Conservation (phyloP, 1,140 invertebrate genomes). For the Holcopasites calliopsidis region DNA sequence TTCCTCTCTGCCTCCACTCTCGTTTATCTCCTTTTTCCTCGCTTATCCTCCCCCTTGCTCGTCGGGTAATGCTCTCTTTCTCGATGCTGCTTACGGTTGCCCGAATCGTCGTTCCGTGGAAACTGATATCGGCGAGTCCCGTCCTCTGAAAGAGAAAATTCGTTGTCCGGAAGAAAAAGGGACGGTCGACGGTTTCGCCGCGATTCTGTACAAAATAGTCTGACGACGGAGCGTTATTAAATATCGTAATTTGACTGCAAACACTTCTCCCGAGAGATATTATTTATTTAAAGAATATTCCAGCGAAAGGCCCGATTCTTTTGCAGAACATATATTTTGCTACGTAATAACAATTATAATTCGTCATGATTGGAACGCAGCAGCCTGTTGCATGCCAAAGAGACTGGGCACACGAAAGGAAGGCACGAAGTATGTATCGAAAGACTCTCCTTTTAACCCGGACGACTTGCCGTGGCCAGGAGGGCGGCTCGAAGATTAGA, state of each 20-base stretch:
- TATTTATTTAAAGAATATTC: too few species aligned
- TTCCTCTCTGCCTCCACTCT: conserved; percentile 42
- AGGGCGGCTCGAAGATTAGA: conserved; percentile 7
- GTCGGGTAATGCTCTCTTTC: conserved; percentile 31
- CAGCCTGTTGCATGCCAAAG: too few species aligned
- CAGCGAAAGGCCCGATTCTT: too few species aligned
- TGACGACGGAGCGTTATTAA: conserved; percentile 13
- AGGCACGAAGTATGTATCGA: too few species aligned
- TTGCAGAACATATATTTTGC: too few species aligned
- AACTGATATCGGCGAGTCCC: conserved; percentile 49
- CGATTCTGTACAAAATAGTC: conserved; percentile 15
- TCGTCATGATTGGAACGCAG: too few species aligned
- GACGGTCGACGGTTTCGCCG: not conserved
- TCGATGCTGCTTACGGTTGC: not conserved
- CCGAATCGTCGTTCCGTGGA: conserved; percentile 42
- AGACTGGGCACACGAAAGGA: too few species aligned
- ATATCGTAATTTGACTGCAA: conserved; percentile 16
- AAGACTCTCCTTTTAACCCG: not conserved
- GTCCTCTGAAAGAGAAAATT: conserved; percentile 26
- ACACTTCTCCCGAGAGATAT: conserved; percentile 8
- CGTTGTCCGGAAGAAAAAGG: not conserved
- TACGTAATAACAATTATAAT: too few species aligned
- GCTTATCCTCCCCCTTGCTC: conserved; percentile 51
- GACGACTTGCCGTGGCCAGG: not conserved
- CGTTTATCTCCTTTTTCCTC: conserved; percentile 64